Evolutionary conservation across 2,888 invertebrate species (phyloP).

Genomic region (Trichacis sp.): DNA sequence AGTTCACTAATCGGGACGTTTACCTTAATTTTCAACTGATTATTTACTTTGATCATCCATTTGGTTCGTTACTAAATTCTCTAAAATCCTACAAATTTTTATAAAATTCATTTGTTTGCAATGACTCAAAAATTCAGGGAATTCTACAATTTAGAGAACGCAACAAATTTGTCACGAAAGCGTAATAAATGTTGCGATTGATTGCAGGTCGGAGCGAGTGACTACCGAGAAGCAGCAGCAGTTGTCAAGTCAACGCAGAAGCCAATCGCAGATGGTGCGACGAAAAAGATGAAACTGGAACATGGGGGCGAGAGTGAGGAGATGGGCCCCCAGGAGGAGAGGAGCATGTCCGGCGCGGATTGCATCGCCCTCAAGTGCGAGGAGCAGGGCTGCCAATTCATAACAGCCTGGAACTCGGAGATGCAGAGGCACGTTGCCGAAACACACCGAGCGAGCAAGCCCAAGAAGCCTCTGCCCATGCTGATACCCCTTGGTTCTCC

Average conservation of each 20-base stretch:
- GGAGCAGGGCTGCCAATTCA: slow-evolving; percentile 72
- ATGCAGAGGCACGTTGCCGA: slow-evolving; percentile 68
- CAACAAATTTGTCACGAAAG: too few relatives aligned
- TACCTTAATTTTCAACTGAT: too few relatives aligned
- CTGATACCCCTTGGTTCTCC: slow-evolving; percentile 59
- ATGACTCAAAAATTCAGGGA: too few relatives aligned
- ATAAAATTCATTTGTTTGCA: too few relatives aligned
- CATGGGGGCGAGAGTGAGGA: slow-evolving; percentile 9
- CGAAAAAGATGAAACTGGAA: slow-evolving; percentile 15
- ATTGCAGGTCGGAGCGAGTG: slow-evolving; percentile 61
- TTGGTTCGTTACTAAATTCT: too few relatives aligned
- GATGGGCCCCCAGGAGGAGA: slow-evolving; percentile 44
- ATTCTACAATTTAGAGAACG: too few relatives aligned
- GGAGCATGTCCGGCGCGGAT: slow-evolving; percentile 66
- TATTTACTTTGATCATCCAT: too few relatives aligned
- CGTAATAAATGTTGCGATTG: not conserved
- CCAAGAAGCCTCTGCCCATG: slow-evolving; percentile 62
- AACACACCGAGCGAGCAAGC: slow-evolving; percentile 54
- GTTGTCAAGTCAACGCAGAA: slow-evolving; percentile 29
- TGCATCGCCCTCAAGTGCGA: slow-evolving; percentile 70
- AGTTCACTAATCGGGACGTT: too few relatives aligned
- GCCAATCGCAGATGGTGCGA: slow-evolving; percentile 10
- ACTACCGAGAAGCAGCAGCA: slow-evolving; percentile 55
- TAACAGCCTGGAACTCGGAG: slow-evolving; percentile 73
- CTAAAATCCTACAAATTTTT: too few relatives aligned